Conservation (phyloP, 2,888 invertebrate genomes). For the Omphaloscelis lunosa region DNA sequence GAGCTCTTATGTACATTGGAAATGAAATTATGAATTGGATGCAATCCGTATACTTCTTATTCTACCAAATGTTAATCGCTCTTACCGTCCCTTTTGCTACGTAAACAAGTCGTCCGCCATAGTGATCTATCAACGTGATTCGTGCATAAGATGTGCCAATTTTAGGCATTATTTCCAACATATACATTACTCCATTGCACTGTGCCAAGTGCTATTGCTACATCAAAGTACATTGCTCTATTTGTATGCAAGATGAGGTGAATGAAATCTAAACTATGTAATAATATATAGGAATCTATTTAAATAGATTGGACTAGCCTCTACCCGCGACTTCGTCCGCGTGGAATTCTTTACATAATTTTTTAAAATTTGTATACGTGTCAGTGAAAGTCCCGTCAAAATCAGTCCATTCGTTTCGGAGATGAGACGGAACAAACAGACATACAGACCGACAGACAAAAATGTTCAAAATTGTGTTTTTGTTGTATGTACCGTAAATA, state of each 20-base stretch:
- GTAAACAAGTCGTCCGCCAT: conserved; percentile 37
- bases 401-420: too few relatives aligned
- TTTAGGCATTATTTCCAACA: conserved; percentile 33
- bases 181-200: conserved; percentile 32
- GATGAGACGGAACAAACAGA: too few relatives aligned
- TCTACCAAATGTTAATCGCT: not conserved
- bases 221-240: conserved; percentile 40
- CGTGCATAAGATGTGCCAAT: conserved; percentile 39
- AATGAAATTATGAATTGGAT: not conserved
- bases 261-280: not conserved
- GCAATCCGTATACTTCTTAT: conserved; percentile 1
- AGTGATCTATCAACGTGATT: conserved; percentile 16
- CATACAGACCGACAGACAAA: too few relatives aligned
- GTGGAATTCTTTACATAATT: too few relatives aligned
- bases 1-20: not conserved
- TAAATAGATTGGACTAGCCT: not conserved
- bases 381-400: too few relatives aligned
- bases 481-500: too few relatives aligned
- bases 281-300: not conserved
- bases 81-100: conserved; percentile 5
- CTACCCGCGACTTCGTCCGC: too few relatives aligned
- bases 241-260: conserved; percentile 20
- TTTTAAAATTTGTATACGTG: too few relatives aligned
- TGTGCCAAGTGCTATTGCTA: conserved; percentile 38
- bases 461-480: too few relatives aligned